phyloP scores from a whole-genome alignment of 2,113 vertebrate species.

The Australoheros scitulus region DNA sequence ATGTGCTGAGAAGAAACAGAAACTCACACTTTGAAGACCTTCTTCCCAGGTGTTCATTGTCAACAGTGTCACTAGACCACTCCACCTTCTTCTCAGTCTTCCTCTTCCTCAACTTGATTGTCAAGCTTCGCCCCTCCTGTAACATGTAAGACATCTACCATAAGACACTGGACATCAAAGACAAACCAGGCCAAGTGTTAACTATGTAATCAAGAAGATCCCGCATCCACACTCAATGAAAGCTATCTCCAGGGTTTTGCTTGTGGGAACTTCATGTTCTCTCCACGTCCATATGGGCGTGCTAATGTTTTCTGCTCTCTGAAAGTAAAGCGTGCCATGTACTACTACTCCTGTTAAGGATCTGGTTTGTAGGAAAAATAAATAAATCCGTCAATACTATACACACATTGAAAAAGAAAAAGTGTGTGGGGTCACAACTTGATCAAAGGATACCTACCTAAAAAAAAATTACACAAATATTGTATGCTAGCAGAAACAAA shows the following conservation, averaged over 20 bases:
- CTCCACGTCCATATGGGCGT: background rate
- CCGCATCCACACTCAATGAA: background rate
- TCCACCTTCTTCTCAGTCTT: conserved; percentile 94
- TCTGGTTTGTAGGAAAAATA: background rate
- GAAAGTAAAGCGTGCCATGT: background rate
- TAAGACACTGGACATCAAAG: background rate
- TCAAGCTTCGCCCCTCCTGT: conserved; percentile 90
- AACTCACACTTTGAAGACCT: conserved; percentile 93
- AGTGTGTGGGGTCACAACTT: no score
- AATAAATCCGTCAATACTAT: background rate
- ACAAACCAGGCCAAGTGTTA: background rate
- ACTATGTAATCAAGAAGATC: background rate
- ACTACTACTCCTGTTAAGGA: background rate
- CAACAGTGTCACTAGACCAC: conserved; percentile 93
- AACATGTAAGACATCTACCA: background rate
- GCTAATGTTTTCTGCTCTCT: background rate
- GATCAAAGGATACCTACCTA: background rate
- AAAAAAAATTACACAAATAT: background rate
- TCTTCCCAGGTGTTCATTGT: conserved; percentile 92
- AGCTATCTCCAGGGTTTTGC: background rate
- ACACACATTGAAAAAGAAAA: background rate
- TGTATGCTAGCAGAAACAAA: background rate
- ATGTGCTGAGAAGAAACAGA: background rate
- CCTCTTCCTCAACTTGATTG: conserved; percentile 91
- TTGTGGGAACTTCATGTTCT: background rate